phyloP scores from a whole-genome alignment of 1,140 invertebrate species.

The Papilio aristodemus region DNA sequence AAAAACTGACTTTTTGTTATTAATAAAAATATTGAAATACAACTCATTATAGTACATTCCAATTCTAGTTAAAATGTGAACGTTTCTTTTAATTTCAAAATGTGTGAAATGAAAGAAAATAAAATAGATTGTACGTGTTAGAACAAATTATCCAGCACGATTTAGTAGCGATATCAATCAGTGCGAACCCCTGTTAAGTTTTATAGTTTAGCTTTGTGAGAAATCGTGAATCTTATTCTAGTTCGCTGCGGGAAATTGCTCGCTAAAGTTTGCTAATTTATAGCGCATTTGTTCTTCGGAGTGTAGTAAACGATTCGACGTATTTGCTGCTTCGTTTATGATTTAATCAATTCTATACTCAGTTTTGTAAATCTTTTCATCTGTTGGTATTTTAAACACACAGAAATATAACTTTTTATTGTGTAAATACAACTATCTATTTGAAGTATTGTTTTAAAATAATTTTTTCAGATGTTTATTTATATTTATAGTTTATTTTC shows the following conservation, averaged over 20 bases:
- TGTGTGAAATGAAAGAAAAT: no score
- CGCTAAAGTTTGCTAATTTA: conserved; percentile 68
- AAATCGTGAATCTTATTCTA: conserved; percentile 54
- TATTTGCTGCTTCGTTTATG: conserved; percentile 3
- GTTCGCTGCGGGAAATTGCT: conserved; percentile 61
- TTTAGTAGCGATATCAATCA: conserved; percentile 24
- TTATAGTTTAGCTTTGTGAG: conserved; percentile 42
- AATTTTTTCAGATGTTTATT: no score
- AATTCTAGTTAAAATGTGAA: no score
- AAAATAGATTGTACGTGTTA: neutral
- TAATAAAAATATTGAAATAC: no score
- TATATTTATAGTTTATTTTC: no score
- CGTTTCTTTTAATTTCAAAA: no score
- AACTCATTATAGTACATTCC: no score
- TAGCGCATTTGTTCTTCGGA: conserved; percentile 52
- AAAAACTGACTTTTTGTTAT: neutral
- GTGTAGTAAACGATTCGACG: conserved; percentile 36
- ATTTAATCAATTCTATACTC: neutral
- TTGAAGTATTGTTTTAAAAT: no score
- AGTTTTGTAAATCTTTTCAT: neutral
- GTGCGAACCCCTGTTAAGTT: conserved; percentile 34
- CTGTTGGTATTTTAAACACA: no score
- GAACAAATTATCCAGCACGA: neutral
- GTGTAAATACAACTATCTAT: no score
- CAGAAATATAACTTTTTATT: no score